Conservation (phyloP, 1,140 invertebrate species). For the Rhizoglyphus robini region DNA sequence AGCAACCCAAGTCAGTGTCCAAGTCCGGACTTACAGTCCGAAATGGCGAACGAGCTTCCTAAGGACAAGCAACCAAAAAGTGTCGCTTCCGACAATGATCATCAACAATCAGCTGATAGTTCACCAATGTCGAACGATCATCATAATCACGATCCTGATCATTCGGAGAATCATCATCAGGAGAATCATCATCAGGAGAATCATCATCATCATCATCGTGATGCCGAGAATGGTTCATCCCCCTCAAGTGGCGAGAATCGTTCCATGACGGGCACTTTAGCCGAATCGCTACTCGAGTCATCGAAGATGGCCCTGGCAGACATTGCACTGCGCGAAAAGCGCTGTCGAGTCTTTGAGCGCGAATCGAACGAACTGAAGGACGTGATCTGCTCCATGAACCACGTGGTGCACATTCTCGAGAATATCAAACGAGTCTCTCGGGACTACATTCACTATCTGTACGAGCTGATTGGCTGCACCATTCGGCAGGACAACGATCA, state of each 20-base stretch:
- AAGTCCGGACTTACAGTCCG: too few relatives aligned
- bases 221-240: neutral
- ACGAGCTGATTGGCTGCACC: neutral
- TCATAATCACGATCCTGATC: too few relatives aligned
- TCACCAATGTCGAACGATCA: too few relatives aligned
- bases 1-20: too few relatives aligned
- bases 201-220: too few relatives aligned
- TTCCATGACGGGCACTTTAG: neutral
- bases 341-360: neutral
- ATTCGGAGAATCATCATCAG: too few relatives aligned
- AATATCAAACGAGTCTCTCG: constrained; percentile 5
- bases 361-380: constrained; percentile 18
- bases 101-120: too few relatives aligned
- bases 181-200: too few relatives aligned
- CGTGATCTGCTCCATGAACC: neutral
- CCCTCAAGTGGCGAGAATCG: neutral
- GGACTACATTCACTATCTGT: constrained; percentile 5
- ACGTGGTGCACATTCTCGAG: constrained; percentile 9
- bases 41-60: too few relatives aligned
- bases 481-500: neutral
- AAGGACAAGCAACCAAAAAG: too few relatives aligned
- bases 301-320: neutral
- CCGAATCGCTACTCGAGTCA: neutral
- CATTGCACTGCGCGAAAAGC: neutral
- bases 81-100: too few relatives aligned